Percentiles rank a stretch among this genome's conserved stretches.
Conservation (phyloP, 2,797 vertebrate species). For the Rhinophrynus dorsalis region DNA sequence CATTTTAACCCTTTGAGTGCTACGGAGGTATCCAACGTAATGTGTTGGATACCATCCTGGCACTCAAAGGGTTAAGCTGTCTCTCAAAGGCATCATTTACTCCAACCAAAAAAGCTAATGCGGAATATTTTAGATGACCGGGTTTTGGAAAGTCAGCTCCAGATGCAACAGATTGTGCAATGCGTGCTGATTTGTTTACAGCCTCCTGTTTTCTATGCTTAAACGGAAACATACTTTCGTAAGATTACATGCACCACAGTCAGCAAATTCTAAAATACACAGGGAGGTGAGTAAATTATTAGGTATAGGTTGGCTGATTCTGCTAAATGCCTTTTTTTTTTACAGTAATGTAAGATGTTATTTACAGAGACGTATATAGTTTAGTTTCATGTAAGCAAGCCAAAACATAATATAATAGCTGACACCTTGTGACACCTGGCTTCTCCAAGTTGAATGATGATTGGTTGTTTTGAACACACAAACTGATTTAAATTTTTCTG, state of each 20-base stretch:
- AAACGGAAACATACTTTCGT: no score
- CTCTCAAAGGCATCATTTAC: no score
- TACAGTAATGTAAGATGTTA: background rate
- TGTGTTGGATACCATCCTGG: no score
- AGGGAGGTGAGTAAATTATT: background rate
- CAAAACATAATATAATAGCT: constrained; percentile 55
- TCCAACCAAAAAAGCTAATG: no score
- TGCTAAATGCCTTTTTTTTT: background rate
- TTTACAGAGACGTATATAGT: constrained; percentile 30
- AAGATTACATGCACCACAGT: background rate
- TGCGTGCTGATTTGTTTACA: no score
- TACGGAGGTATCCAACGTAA: no score
- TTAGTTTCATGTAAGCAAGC: constrained; percentile 55
- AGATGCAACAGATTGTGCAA: no score
- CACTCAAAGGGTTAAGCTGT: no score
- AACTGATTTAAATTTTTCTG: constrained; percentile 57
- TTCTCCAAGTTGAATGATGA: constrained; percentile 51
- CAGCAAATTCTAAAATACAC: background rate
- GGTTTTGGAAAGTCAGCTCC: background rate
- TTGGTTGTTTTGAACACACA: constrained; percentile 50
- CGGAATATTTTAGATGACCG: no score
- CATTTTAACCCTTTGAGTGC: no score
- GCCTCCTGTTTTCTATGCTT: no score
- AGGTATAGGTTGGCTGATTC: background rate
- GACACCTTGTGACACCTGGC: constrained; percentile 53